A percentile compares a stretch with the other conserved stretches of the same genome.
Evolutionary conservation across 2,113 vertebrate species (phyloP).

Genomic region (Anolis carolinensis): DNA sequence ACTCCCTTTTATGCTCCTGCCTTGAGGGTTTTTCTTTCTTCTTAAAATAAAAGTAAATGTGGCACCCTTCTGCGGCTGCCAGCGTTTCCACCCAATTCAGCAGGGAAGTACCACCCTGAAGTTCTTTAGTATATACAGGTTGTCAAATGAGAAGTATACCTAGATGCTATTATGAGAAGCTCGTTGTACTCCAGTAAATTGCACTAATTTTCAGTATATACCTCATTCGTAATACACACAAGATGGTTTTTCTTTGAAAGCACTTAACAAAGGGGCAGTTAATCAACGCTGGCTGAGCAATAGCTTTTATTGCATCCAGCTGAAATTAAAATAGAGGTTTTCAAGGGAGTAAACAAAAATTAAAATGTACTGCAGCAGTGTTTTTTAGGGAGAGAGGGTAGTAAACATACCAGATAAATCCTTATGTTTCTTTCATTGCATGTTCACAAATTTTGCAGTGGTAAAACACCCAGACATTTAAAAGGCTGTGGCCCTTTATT

Average conservation of each 20-base stretch:
- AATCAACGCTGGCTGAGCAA: constrained; percentile 54
- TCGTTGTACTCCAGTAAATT: accelerated
- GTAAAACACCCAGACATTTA: constrained; percentile 77
- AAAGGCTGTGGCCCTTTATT: constrained; percentile 71
- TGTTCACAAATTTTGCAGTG: constrained; percentile 66
- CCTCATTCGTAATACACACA: constrained; percentile 36
- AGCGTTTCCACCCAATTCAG: neutral
- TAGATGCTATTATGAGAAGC: accelerated
- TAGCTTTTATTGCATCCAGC: constrained; percentile 61
- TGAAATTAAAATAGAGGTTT: constrained; percentile 67
- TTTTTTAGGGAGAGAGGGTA: constrained; percentile 60
- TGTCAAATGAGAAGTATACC: neutral
- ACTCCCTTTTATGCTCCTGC: neutral
- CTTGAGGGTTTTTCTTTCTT: neutral
- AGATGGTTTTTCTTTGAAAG: constrained; percentile 42
- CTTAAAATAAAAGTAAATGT: neutral
- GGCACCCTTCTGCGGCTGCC: neutral
- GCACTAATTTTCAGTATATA: constrained; percentile 29
- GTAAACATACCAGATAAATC: constrained; percentile 72
- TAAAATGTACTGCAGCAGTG: constrained; percentile 64
- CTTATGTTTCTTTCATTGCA: constrained; percentile 62
- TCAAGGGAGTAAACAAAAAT: constrained; percentile 72
- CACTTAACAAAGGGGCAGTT: constrained; percentile 49
- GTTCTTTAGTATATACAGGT: neutral
- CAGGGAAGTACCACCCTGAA: neutral